Evolutionary conservation across 2,888 invertebrate genomes (phyloP).

Genomic region (Frankliniella intonsa): DNA sequence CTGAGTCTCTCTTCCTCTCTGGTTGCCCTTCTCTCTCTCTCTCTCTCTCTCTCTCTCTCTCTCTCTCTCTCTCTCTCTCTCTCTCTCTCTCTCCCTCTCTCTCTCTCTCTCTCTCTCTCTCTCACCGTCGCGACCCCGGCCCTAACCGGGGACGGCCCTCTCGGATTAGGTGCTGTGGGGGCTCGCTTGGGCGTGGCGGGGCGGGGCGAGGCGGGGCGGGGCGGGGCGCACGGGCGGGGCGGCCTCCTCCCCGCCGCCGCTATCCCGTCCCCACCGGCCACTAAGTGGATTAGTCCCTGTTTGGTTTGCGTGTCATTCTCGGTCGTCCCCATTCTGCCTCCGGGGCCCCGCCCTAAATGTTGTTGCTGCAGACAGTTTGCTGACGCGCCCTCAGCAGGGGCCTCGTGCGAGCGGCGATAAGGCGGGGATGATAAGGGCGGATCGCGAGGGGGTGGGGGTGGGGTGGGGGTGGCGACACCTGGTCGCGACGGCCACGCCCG

Average conservation of each 20-base stretch:
- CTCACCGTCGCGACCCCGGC: conserved; percentile 33
- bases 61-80: conserved; percentile 32
- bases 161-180: neutral
- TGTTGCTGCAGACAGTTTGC: too few species aligned
- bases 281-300: conserved; percentile 22
- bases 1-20: conserved; percentile 28
- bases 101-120: conserved; percentile 30
- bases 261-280: conserved; percentile 33
- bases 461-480: too few species aligned
- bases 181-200: neutral
- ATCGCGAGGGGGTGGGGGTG: too few species aligned
- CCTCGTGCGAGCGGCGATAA: too few species aligned
- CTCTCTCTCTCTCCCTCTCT: conserved; percentile 32
- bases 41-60: conserved; percentile 31
- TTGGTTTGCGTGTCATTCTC: conserved; percentile 23
- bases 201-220: neutral
- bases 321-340: conserved; percentile 27
- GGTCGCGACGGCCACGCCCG: too few species aligned
- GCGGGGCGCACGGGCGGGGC: neutral
- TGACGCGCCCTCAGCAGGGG: too few species aligned
- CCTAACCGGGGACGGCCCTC: conserved; percentile 10
- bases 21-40: conserved; percentile 30
- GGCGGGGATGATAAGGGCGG: too few species aligned
- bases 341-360: conserved; percentile 18
- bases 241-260: conserved; percentile 10